Evolutionary conservation across 2,888 invertebrate species (phyloP), one percentile per base, ranked within the genome.

Genomic region (Parochlus steinenii): DNA sequence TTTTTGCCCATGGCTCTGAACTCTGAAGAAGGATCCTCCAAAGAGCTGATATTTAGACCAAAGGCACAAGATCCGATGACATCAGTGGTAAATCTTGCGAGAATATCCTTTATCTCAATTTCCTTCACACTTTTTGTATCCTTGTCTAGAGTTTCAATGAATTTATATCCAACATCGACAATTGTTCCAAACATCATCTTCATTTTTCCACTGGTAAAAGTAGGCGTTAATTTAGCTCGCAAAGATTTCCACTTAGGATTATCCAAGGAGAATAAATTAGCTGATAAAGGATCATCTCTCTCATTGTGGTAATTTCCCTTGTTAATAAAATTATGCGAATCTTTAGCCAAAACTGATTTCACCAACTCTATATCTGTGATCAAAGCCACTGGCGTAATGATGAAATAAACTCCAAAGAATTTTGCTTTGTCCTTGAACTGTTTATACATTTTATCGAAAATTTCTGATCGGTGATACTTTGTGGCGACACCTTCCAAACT

Each of bases 31-130:
- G 63, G 57, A 48, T 67, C 58, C 29, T 61, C 56, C 44, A 71
- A 64, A 20, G 65, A 64, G 44, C 71, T 66, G 44, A 67, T 66
- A 40, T 69, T 64, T 10, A 71, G 56, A 14, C 71, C 71, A 47
- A 71, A 72, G 8, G 69, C 70, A 37, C 69, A 65, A 33, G 62
- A 65, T 1, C 69, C 69, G 19, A 71, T 68, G 3, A 71, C 67
- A 47, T 71, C 71, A 52, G 71, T 69, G 2, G 69, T 64, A 45
- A 66, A 71, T 43, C 64, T 64, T 4, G 68, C 68, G 42, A 67
- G 62, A 37, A 67, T 60, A 30, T 69, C 66, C 12, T 65, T 62
- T n/a, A n/a, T n/a, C n/a, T n/a, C n/a, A n/a, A n/a, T n/a, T n/a
- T n/a, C n/a, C n/a, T n/a, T n/a, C n/a, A n/a, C n/a, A n/a, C n/a